Percentiles rank a stretch among this genome's conserved stretches.
phyloP scores from a whole-genome alignment of 2,888 invertebrate genomes.

The Nemotelus pantherinus region DNA sequence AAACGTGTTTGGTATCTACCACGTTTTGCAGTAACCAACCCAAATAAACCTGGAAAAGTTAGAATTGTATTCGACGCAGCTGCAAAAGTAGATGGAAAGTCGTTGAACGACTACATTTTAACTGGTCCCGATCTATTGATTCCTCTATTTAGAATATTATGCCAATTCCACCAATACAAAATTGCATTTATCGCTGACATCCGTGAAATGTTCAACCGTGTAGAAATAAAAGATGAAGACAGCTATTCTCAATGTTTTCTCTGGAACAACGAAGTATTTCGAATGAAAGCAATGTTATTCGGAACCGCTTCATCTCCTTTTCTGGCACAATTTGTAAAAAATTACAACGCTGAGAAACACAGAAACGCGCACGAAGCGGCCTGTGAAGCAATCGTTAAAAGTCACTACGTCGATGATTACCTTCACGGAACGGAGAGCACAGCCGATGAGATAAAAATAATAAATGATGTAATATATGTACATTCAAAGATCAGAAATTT shows the following conservation, averaged over 20 bases:
- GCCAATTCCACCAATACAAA: not conserved
- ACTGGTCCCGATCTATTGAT: not conserved
- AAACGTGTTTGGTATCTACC: no score
- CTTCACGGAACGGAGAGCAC: not conserved
- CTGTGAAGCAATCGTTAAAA: not conserved
- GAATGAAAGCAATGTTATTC: constrained; percentile 18
- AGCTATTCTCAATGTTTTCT: not conserved
- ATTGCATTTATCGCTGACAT: not conserved
- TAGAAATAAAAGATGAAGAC: not conserved
- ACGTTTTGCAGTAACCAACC: no score
- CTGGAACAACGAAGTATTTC: not conserved
- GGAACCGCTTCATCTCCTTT: not conserved
- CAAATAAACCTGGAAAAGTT: not conserved
- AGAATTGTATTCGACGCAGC: not conserved
- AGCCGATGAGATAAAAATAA: not conserved
- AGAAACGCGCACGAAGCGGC: not conserved
- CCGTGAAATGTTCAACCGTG: constrained; percentile 4
- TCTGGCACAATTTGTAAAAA: not conserved
- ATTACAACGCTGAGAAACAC: not conserved
- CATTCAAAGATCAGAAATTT: no score
- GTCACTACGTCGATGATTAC: no score
- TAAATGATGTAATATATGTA: not conserved
- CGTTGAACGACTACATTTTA: not conserved
- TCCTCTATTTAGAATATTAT: not conserved
- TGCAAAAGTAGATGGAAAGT: not conserved